These are phyloP conservation scores for Limnephilus lunatus DNA, from an alignment of 2,888 invertebrate species.

Conservation along the genomic window DNA sequence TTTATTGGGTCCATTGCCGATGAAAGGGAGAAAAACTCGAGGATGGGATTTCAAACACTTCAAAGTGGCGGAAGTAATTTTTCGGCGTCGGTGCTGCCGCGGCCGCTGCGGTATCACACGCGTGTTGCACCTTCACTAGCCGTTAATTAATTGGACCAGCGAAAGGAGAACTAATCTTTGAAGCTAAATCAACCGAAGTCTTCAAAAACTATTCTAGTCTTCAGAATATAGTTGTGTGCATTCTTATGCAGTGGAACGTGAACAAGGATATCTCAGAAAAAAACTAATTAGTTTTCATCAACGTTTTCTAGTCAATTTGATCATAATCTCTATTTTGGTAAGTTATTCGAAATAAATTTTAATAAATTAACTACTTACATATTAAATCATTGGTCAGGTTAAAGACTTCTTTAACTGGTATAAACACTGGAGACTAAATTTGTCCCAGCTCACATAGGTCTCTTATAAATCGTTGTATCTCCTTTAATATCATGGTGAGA, in stretches of 20 bases:
- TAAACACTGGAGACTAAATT: too few relatives aligned
- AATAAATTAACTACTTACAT: too few relatives aligned
- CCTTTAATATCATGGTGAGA: too few relatives aligned
- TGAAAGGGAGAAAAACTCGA: constrained; percentile 26
- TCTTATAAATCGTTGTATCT: too few relatives aligned
- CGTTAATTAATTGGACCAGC: constrained; percentile 11
- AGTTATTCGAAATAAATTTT: too few relatives aligned
- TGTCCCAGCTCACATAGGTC: too few relatives aligned
- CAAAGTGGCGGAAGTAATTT: constrained; percentile 62
- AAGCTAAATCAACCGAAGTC: neutral
- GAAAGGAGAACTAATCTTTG: neutral
- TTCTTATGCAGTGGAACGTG: neutral
- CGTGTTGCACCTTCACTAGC: constrained; percentile 14
- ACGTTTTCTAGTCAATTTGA: too few relatives aligned
- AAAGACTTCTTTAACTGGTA: too few relatives aligned
- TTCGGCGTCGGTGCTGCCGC: constrained; percentile 24
- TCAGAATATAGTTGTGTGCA: neutral
- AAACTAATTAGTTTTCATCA: too few relatives aligned
- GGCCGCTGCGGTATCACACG: neutral
- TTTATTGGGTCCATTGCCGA: neutral
- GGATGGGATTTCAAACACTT: constrained; percentile 35
- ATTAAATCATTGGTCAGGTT: too few relatives aligned
- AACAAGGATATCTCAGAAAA: too few relatives aligned
- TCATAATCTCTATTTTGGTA: too few relatives aligned
- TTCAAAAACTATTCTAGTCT: neutral